Conservation (phyloP, 2,888 invertebrate species). For the Matsumyia berberina region DNA sequence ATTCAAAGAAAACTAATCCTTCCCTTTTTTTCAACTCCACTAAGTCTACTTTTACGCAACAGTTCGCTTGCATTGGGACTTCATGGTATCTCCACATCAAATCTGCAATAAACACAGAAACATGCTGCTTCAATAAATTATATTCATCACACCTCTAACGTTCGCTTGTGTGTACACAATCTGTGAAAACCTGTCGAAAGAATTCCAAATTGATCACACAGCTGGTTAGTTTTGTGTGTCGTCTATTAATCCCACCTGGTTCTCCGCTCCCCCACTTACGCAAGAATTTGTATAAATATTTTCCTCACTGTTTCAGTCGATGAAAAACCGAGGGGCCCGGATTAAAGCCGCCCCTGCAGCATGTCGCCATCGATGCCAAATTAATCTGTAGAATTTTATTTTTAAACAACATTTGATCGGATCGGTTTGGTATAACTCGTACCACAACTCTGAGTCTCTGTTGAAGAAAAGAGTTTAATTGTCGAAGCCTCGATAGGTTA, state of each 20-base stretch:
- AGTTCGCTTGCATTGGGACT: no score
- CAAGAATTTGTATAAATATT: conserved; percentile 29
- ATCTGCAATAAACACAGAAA: neutral
- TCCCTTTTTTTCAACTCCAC: no score
- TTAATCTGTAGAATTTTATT: neutral
- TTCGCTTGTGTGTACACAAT: neutral
- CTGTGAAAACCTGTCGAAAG: conserved; percentile 9
- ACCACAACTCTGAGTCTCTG: neutral
- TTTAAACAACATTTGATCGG: neutral
- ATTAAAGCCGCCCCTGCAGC: conserved; percentile 11
- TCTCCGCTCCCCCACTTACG: conserved; percentile 1
- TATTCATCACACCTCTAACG: neutral
- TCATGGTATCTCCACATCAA: no score
- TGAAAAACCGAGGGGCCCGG: neutral
- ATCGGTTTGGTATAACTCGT: neutral
- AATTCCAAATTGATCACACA: conserved; percentile 7
- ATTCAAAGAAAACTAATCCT: no score
- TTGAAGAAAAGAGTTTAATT: neutral
- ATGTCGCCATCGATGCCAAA: neutral
- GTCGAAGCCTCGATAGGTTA: neutral
- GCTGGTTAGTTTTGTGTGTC: neutral
- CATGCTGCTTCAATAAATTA: neutral
- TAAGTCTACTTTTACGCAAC: no score
- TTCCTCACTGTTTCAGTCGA: neutral
- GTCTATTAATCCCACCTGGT: conserved; percentile 5